Evolutionary conservation across 2,113 vertebrate species (phyloP).

Genomic region (Daboia siamensis): DNA sequence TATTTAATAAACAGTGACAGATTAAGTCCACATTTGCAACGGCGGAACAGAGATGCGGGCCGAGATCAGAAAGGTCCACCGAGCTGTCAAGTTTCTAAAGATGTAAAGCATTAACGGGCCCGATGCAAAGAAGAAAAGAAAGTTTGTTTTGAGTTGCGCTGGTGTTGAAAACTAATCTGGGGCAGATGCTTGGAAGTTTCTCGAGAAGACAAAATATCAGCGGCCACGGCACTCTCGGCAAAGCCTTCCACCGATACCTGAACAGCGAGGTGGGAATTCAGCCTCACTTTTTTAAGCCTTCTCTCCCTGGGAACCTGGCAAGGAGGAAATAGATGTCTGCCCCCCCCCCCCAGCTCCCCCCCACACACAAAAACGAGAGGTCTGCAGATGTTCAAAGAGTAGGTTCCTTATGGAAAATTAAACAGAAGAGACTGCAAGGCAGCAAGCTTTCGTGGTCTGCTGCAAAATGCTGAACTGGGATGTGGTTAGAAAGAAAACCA

Average conservation of each 20-base stretch:
- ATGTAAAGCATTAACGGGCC: constrained; percentile 62
- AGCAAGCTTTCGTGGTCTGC: neutral
- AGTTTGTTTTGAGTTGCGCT: constrained; percentile 49
- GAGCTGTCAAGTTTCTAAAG: constrained; percentile 47
- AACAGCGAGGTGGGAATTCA: neutral
- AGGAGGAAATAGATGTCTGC: neutral
- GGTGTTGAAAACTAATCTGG: constrained; percentile 57
- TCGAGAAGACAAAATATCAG: constrained; percentile 46
- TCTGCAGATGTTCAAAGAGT: neutral
- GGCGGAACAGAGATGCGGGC: neutral
- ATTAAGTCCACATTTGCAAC: constrained; percentile 7
- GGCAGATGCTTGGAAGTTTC: constrained; percentile 50
- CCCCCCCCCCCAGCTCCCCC: too few species aligned
- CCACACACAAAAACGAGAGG: neutral
- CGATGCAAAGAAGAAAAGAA: constrained; percentile 41
- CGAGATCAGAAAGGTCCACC: neutral
- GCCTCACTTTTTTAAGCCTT: neutral
- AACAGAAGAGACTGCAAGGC: neutral
- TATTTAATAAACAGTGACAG: constrained; percentile 20
- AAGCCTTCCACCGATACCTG: neutral
- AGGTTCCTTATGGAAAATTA: neutral
- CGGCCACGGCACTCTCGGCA: constrained; percentile 27
- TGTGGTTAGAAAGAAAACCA: too few species aligned
- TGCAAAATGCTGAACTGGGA: too few species aligned
- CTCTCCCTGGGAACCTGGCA: neutral